Conservation (phyloP, 2,888 invertebrate species). For the Theretra japonica region DNA sequence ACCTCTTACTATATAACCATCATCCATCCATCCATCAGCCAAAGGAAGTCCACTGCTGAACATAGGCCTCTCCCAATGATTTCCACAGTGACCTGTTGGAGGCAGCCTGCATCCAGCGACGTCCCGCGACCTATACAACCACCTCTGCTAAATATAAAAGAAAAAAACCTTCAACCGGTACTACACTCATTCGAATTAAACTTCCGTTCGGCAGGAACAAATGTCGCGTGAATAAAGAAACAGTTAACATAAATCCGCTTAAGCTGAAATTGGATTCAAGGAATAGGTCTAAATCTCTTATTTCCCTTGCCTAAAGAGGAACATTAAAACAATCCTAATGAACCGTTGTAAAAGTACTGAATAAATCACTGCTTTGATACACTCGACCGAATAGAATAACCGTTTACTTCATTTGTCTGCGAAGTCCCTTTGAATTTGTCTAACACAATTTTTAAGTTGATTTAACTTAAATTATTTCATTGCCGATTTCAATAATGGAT, state of each 20-base stretch:
- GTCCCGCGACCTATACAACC: too few relatives aligned
- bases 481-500: background rate
- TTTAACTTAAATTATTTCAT: background rate
- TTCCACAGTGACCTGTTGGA: too few relatives aligned
- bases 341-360: slow-evolving; percentile 24
- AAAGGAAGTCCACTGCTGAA: too few relatives aligned
- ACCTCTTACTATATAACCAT: too few relatives aligned
- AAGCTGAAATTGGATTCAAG: slow-evolving; percentile 19
- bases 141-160: too few relatives aligned
- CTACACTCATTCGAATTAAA: too few relatives aligned
- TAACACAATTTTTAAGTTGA: slow-evolving; percentile 10
- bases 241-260: slow-evolving; percentile 18
- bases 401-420: background rate
- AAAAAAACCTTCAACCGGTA: too few relatives aligned
- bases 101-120: too few relatives aligned
- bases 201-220: too few relatives aligned
- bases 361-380: slow-evolving; percentile 37
- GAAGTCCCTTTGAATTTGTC: background rate
- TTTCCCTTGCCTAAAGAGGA: slow-evolving; percentile 10
- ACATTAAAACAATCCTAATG: slow-evolving; percentile 26
- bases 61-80: too few relatives aligned
- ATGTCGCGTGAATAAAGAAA: background rate
- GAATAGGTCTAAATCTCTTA: slow-evolving; percentile 25
- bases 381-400: slow-evolving; percentile 23
- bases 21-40: too few relatives aligned